Percentiles rank a stretch among this genome's conserved stretches.
Conservation (phyloP, 2,888 invertebrate genomes). For the Diaperis boleti region DNA sequence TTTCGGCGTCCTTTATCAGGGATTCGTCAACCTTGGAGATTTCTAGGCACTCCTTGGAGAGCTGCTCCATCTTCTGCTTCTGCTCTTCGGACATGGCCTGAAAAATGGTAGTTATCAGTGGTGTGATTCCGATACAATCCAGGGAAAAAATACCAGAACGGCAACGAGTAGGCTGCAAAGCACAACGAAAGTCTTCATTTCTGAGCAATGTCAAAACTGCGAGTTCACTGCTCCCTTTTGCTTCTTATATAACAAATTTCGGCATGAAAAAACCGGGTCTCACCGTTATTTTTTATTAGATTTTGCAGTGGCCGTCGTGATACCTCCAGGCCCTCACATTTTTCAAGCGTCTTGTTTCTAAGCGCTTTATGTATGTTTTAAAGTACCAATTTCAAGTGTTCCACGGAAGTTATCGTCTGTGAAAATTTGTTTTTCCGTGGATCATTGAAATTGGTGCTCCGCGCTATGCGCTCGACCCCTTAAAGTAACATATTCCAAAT, state of each 20-base stretch:
- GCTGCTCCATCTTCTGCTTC: slow-evolving; percentile 15
- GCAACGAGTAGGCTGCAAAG: background rate
- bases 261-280: slow-evolving; percentile 9
- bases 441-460: too few relatives aligned
- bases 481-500: too few relatives aligned
- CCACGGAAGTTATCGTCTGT: too few relatives aligned
- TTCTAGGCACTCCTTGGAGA: slow-evolving; percentile 48
- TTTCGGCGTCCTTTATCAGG: slow-evolving; percentile 60
- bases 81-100: slow-evolving; percentile 27
- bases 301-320: too few relatives aligned
- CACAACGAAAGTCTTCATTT: slow-evolving; percentile 7
- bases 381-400: too few relatives aligned
- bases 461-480: too few relatives aligned
- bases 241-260: slow-evolving; percentile 4
- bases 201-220: background rate
- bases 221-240: background rate
- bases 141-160: background rate
- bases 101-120: background rate
- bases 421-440: too few relatives aligned
- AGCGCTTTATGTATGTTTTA: too few relatives aligned
- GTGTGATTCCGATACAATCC: background rate
- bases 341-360: too few relatives aligned
- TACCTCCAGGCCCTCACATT: too few relatives aligned
- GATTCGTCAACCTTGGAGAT: slow-evolving; percentile 58
- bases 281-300: slow-evolving; percentile 21